Conservation (phyloP, 2,113 vertebrate species). For the Ictidomys tridecemlineatus region DNA sequence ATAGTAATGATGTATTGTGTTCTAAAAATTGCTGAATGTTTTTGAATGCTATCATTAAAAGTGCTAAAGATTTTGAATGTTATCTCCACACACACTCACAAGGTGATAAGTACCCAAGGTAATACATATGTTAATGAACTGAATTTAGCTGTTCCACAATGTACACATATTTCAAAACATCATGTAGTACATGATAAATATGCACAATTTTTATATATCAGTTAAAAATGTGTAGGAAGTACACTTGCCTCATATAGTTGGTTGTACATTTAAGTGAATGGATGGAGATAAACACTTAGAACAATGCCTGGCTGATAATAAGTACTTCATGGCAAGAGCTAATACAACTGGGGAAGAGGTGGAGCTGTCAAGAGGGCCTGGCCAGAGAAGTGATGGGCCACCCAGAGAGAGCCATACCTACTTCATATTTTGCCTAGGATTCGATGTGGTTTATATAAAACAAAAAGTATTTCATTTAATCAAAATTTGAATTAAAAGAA, state of each 20-base stretch:
- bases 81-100: neutral
- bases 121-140: neutral
- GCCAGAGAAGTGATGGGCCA: neutral
- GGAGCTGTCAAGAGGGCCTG: neutral
- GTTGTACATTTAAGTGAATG: neutral
- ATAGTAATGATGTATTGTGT: neutral
- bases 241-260: neutral
- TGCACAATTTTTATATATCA: neutral
- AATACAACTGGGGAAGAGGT: neutral
- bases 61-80: neutral
- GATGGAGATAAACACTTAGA: neutral
- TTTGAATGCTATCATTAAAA: neutral
- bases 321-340: neutral
- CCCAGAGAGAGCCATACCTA: neutral
- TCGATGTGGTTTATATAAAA: neutral
- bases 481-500: constrained; percentile 18
- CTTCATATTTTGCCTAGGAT: neutral
- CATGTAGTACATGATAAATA: neutral
- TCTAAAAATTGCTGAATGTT: neutral
- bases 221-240: neutral
- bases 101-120: neutral
- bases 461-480: constrained; percentile 2
- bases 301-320: neutral
- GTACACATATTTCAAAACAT: neutral
- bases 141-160: neutral